A percentile compares a stretch with the other conserved stretches of the same genome.
Conservation (phyloP, 2,888 invertebrate species). For the Eristalinus aeneus region DNA sequence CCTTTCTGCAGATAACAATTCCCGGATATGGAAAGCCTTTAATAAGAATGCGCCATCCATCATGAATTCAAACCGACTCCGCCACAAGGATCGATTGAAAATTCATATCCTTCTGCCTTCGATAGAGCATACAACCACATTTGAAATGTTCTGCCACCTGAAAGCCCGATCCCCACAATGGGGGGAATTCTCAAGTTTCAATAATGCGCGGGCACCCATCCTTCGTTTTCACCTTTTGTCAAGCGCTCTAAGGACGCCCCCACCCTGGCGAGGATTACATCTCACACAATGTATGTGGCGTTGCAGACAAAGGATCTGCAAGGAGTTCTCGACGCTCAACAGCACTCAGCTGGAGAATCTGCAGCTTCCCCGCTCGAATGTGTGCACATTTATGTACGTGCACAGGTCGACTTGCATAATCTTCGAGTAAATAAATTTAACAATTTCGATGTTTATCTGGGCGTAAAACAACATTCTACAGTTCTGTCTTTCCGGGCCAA, state of each 20-base stretch:
- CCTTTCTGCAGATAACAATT: not conserved
- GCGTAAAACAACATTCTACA: conserved; percentile 25
- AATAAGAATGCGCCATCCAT: not conserved
- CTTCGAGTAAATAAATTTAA: conserved; percentile 34
- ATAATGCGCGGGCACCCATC: not conserved
- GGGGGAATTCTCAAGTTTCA: not conserved
- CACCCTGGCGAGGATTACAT: not conserved
- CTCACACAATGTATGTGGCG: not conserved
- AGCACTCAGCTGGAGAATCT: conserved; percentile 15
- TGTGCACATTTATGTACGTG: not conserved
- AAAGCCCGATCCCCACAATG: not conserved
- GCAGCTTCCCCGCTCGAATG: not conserved
- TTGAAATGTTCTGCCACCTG: not conserved
- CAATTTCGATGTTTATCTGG: conserved; percentile 39
- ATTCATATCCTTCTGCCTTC: not conserved
- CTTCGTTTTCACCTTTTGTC: not conserved
- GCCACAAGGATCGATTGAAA: not conserved
- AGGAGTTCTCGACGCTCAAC: conserved; percentile 16
- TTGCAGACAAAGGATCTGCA: conserved; percentile 1
- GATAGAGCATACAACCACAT: not conserved
- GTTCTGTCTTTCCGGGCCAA: not conserved
- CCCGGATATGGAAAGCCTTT: not conserved
- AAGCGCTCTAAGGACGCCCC: not conserved
- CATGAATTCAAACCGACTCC: not conserved
- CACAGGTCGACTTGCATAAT: conserved; percentile 9